Percentiles rank a stretch among this genome's conserved stretches.
Conservation (phyloP, 1,140 invertebrate genomes). For the Halictus rubicundus region DNA sequence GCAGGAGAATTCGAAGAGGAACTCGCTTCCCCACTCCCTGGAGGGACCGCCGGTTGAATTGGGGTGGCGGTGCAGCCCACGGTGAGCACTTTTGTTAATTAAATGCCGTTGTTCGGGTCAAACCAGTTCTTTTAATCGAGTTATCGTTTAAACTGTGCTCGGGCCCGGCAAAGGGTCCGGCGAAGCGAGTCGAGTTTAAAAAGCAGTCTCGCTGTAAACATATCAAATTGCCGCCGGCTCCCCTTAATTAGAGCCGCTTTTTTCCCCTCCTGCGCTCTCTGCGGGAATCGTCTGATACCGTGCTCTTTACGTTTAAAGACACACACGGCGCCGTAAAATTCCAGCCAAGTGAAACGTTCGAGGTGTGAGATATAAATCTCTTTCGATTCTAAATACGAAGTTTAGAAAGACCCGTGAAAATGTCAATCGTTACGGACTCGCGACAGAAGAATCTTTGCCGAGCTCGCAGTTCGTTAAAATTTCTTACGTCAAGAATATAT, state of each 20-base stretch:
- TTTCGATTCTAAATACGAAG: no score
- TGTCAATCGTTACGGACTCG: not conserved
- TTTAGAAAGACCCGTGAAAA: no score
- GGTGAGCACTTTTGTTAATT: constrained; percentile 78
- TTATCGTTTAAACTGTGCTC: constrained; percentile 76
- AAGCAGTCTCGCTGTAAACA: constrained; percentile 69
- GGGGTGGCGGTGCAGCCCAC: constrained; percentile 66
- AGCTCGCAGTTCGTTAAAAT: not conserved
- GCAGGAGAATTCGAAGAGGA: constrained; percentile 47
- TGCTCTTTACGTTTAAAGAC: not conserved
- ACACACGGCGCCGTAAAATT: not conserved
- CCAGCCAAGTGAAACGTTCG: no score
- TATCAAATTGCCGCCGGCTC: constrained; percentile 69
- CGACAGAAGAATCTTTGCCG: not conserved
- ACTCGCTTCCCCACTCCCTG: constrained; percentile 7
- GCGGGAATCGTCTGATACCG: not conserved
- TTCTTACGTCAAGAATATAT: not conserved
- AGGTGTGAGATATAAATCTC: no score
- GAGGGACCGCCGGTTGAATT: constrained; percentile 7
- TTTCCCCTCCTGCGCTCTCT: not conserved
- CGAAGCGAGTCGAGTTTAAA: constrained; percentile 69
- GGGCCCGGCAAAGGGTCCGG: constrained; percentile 65
- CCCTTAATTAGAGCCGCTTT: constrained; percentile 73
- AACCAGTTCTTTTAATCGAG: constrained; percentile 76
- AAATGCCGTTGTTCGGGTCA: constrained; percentile 77